These are phyloP conservation scores for Onychomys torridus DNA, from an alignment of 2,797 vertebrate species.

Conservation along the genomic window DNA sequence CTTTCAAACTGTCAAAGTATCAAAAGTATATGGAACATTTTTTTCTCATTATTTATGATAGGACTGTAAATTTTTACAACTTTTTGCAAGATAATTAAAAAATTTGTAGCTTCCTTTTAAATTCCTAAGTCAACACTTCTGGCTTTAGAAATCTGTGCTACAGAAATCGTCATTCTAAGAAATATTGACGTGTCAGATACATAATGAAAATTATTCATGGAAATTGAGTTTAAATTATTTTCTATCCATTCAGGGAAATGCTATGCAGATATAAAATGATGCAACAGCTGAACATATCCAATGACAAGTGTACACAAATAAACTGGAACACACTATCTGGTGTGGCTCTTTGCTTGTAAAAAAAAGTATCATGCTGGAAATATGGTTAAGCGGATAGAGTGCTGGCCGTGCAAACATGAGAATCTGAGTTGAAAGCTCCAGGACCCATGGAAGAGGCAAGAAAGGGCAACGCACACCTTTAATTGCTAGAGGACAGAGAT, in stretches of 20 bases:
- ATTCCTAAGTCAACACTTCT: background rate
- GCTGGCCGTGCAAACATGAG: background rate
- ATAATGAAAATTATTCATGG: background rate
- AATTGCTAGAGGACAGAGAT: background rate
- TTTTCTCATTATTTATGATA: constrained; percentile 17
- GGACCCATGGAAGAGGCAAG: background rate
- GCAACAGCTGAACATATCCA: background rate
- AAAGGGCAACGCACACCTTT: background rate
- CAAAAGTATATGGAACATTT: constrained; percentile 40
- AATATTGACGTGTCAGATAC: constrained; percentile 5
- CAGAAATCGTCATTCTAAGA: background rate
- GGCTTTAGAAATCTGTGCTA: constrained; percentile 46
- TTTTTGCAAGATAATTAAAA: constrained; percentile 45
- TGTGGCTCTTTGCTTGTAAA: constrained; percentile 13
- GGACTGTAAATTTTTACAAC: background rate
- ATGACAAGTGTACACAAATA: background rate
- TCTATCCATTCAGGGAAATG: background rate
- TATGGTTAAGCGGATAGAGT: background rate
- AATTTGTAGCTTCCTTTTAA: constrained; percentile 39
- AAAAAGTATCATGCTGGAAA: background rate
- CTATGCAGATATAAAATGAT: background rate
- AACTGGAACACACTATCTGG: background rate
- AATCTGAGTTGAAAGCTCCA: background rate
- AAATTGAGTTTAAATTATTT: constrained; percentile 59
- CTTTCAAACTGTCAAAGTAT: constrained; percentile 53